These are phyloP conservation scores for Microplitis demolitor DNA, from an alignment of 1,140 invertebrate genomes.

Conservation along the genomic window DNA sequence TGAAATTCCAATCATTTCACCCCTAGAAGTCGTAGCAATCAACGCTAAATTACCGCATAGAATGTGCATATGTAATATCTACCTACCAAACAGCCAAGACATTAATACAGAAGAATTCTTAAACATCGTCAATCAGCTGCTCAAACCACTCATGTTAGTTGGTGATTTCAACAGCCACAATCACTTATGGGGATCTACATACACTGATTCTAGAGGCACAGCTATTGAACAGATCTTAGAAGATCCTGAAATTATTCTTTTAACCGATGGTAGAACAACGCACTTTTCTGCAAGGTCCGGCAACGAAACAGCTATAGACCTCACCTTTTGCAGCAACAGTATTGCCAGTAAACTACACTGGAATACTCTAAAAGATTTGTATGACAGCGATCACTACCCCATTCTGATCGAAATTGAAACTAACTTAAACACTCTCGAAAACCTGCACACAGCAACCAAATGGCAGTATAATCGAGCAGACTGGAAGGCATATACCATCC, in stretches of 20 bases:
- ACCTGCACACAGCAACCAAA: constrained; percentile 14
- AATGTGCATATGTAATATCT: constrained; percentile 39
- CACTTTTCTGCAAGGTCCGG: background rate
- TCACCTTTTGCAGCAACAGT: constrained; percentile 7
- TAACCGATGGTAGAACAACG: constrained; percentile 27
- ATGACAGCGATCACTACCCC: constrained; percentile 44
- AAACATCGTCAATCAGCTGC: constrained; percentile 37
- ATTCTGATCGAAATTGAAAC: constrained; percentile 31
- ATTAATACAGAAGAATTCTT: constrained; percentile 30
- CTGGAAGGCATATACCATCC: constrained; percentile 30
- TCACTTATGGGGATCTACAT: constrained; percentile 38
- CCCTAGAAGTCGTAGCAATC: constrained; percentile 34
- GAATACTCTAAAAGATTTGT: constrained; percentile 24
- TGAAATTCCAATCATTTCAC: constrained; percentile 31
- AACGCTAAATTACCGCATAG: constrained; percentile 27
- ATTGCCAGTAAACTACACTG: constrained; percentile 26
- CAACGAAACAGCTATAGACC: background rate
- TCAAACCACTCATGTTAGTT: constrained; percentile 37
- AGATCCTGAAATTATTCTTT: constrained; percentile 26
- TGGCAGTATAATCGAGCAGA: constrained; percentile 38
- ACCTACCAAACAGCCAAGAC: constrained; percentile 33
- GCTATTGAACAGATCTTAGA: constrained; percentile 34
- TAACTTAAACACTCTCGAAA: constrained; percentile 2
- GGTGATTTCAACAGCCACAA: constrained; percentile 47
- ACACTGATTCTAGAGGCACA: constrained; percentile 39